Conservation (phyloP, 2,113 vertebrate species). For the Rattus rattus region DNA sequence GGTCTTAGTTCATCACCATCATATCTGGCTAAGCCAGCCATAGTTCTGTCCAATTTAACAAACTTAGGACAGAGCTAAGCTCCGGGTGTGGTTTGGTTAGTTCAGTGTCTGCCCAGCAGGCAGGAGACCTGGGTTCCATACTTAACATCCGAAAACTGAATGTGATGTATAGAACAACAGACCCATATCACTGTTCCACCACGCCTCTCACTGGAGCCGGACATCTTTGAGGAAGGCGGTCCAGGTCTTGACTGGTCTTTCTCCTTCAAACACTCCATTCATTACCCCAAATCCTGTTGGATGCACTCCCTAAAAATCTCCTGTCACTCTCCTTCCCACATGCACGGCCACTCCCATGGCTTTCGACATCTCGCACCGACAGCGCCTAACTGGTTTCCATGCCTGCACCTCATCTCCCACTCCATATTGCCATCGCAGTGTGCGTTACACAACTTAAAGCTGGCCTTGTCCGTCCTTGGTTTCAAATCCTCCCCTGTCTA, state of each 20-base stretch:
- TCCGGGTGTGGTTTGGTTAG: background rate
- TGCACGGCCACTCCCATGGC: fast-evolving
- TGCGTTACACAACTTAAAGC: fast-evolving
- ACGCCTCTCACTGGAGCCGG: background rate
- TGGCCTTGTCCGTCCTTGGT: fast-evolving
- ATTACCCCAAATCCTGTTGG: background rate
- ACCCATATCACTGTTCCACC: background rate
- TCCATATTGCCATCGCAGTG: fast-evolving
- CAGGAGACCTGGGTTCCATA: background rate
- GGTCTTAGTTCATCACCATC: background rate
- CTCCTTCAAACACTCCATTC: background rate
- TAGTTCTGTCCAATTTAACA: no score
- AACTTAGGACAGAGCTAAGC: background rate
- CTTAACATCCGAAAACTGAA: background rate
- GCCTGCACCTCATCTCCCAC: background rate
- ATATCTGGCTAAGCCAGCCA: no score
- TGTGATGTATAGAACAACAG: background rate
- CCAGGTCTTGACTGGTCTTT: background rate
- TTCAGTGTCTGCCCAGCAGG: background rate
- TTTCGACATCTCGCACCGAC: background rate
- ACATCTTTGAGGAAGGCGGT: background rate
- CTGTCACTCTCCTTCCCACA: background rate
- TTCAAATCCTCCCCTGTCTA: background rate
- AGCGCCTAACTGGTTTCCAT: fast-evolving
- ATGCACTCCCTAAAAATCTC: background rate